Conservation (phyloP, 2,888 invertebrate genomes). For the Netelia virgata region DNA sequence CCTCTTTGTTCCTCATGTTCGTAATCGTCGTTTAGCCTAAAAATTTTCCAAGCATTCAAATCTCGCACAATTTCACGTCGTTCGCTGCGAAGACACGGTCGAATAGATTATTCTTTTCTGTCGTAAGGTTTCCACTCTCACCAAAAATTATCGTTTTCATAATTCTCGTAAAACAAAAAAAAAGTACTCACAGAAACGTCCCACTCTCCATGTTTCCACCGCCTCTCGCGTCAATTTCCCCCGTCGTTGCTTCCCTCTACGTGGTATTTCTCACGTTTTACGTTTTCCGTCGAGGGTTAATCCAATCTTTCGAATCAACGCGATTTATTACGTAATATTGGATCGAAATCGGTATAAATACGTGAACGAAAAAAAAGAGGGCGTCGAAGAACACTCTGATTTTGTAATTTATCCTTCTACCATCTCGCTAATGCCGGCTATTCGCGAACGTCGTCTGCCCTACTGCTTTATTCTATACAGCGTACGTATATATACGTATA, state of each 20-base stretch:
- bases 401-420: not conserved
- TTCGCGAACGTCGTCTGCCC: conserved; percentile 61
- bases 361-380: conserved; percentile 3
- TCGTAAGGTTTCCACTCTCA: not conserved
- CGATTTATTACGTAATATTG: not conserved
- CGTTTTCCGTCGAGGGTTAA: not conserved
- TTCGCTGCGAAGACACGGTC: too few species aligned
- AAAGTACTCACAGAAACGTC: conserved; percentile 79
- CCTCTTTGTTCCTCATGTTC: not conserved
- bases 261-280: conserved; percentile 17
- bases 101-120: too few species aligned
- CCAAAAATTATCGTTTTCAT: not conserved
- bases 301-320: not conserved
- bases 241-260: conserved; percentile 15
- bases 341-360: conserved; percentile 8
- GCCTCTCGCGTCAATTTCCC: conserved; percentile 60
- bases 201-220: conserved; percentile 78
- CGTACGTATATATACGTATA: conserved; percentile 17
- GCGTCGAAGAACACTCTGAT: conserved; percentile 26
- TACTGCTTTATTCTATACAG: conserved; percentile 26
- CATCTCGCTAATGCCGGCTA: conserved; percentile 44
- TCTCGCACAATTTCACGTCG: not conserved
- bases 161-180: not conserved
- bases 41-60: not conserved
- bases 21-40: not conserved